Conservation (phyloP, 2,797 vertebrate genomes). For the Lutra lutra region DNA sequence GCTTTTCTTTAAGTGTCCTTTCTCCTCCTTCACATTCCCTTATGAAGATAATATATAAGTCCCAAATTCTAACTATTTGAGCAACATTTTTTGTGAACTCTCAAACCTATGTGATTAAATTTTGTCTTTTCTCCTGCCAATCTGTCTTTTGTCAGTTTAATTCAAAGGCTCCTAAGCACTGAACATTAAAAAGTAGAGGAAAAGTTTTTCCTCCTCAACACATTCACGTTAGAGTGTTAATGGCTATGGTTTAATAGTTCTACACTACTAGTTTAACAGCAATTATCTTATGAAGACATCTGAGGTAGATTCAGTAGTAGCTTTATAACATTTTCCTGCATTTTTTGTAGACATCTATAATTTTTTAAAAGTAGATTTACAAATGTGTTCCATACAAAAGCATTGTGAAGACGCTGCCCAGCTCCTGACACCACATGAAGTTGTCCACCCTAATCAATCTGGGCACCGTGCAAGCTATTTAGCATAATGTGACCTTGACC, state of each 20-base stretch:
- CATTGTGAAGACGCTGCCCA: neutral
- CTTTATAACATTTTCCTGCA: neutral
- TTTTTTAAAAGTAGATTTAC: neutral
- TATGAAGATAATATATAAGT: neutral
- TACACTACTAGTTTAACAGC: neutral
- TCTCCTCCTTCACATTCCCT: neutral
- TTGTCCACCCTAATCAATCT: neutral
- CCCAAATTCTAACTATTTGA: neutral
- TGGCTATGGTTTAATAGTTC: neutral
- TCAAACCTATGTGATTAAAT: neutral
- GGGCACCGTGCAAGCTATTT: neutral
- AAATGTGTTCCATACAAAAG: neutral
- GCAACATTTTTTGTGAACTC: neutral
- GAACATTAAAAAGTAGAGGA: neutral
- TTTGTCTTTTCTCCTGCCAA: neutral
- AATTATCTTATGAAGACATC: neutral
- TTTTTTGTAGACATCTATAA: neutral
- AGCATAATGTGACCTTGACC: neutral
- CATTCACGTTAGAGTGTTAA: neutral
- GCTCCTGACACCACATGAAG: neutral
- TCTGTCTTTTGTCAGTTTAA: neutral
- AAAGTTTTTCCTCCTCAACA: neutral
- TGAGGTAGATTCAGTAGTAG: neutral
- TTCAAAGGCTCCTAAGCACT: neutral
- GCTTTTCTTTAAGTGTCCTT: neutral